Base-by-base conservation (phyloP, 2,888 invertebrate species). In the Idaea biselata region DNA sequence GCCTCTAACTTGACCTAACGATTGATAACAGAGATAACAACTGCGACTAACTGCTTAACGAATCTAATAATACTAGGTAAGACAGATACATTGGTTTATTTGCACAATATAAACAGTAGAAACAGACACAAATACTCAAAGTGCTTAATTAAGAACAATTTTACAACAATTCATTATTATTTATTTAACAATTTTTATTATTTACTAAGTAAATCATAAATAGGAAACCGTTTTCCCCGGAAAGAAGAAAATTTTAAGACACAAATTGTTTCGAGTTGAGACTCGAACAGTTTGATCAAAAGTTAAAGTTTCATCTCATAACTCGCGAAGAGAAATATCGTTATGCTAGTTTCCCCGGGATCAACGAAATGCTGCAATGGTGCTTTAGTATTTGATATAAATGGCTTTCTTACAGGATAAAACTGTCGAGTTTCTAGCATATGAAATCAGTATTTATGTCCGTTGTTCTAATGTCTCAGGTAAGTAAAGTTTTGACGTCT, bases 281-380 rank as follows among this genome's bases (percentile, higher is more conserved):
- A 69, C 63, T 62, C 58, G 69, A 68, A 71, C 65, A 69, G 72
- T 74, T 74, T 69, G 62, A 74, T 74, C 67, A 72, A 67, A 74
- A 74, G 69, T 67, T 76, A 59, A 68, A 68, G 63, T 65, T 65
- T 59, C 44, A 60, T 69, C 68, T 71, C 70, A 63, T 65, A 73
- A 75, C 68, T 77, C 72, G 54, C 60, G 59, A 55, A 54, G 59
- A 64, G 65, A 66, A 71, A 72, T 78, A 73, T 72, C 62, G 68
- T 74, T 73, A 66, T 33, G 64, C 65, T 67, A 67, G 71, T 74
- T 75, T 70, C 65, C 60, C 11, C 65, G 44, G 67, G 65, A 68
- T 72, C 62, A 69, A 65, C 67, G 63, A 69, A 67, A 64, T 64
- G 67, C 58, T 63, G 60, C 58, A 63, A 60, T 56, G 58, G 55